Evolutionary conservation across 2,797 vertebrate species (phyloP), one percentile per base, ranked within the genome.

Genomic region (Syngnathus rostellatus): DNA sequence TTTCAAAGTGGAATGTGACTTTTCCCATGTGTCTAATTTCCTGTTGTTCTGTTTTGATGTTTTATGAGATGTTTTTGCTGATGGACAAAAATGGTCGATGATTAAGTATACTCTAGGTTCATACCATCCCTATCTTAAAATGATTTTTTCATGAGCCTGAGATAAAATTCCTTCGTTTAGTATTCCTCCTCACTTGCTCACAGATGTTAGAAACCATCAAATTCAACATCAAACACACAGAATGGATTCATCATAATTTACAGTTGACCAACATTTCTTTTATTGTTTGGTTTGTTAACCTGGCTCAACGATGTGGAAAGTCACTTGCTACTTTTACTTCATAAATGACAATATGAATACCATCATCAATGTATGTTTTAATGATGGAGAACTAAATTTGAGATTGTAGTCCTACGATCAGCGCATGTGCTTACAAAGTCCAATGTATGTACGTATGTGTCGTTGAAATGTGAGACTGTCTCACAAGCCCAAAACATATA

Each of bases 71-170:
- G 6, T n/a, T 14, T 51, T 16, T 12, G 17, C 37, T 23, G 19
- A 41, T 43, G 8, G 3, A 23, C 41, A 45, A 45, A 7, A 16
- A 41, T 14, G 48, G 39, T 64, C 67, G 51, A 81, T 69, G 80
- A 74, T 77, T 74, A 85, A 83, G 77, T 72, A 76, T 50, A 60
- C 54, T 37, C 25, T 73, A 68, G 57, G 73, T 75, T 66, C 65
- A 70, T 11, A 1, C 55, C 25, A 37, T 57, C 31, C 41, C 63
- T 41, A 48, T 72, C 58, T 76, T 77, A 8, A 31, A 65, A 41
- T 39, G n/a, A 2, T 64, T 59, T 72, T 72, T 82, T 76, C 66
- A 74, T 65, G 55, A 55, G 16, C 37, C 38, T 1, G 51, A 73
- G 57, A 67, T 76, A 67, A 73, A 72, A 76, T 78, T 79, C 70